A percentile compares a stretch with the other conserved stretches of the same genome.
These are phyloP conservation scores for Notoglanidium macrostoma DNA, from an alignment of 2,797 vertebrate genomes.

Conservation along the genomic window DNA sequence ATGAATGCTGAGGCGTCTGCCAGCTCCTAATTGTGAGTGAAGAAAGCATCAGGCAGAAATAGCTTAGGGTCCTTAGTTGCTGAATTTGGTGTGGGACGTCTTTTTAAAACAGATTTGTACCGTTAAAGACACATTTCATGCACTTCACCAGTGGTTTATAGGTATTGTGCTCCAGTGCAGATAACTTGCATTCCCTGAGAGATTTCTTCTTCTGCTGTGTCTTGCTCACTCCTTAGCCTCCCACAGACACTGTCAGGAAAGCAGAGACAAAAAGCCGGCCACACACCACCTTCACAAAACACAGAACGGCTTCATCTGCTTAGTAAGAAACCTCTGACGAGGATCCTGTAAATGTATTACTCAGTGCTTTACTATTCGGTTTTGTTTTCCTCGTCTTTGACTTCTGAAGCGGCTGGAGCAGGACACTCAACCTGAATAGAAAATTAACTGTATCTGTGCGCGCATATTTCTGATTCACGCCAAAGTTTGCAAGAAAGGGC, in stretches of 20 bases:
- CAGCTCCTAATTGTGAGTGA: conserved; percentile 35
- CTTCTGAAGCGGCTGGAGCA: not conserved
- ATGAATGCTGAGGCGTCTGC: conserved; percentile 16
- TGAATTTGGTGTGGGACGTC: conserved; percentile 1
- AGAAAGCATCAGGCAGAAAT: conserved; percentile 16
- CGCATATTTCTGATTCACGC: not conserved
- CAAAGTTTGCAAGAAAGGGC: conserved; percentile 13
- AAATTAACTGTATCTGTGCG: not conserved
- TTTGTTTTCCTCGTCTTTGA: no score
- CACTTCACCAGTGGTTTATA: conserved; percentile 26
- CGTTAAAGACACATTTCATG: conserved; percentile 32
- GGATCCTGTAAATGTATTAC: not conserved
- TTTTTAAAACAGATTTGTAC: conserved; percentile 16
- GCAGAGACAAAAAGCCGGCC: not conserved
- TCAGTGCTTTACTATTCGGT: not conserved
- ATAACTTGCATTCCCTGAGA: conserved; percentile 11
- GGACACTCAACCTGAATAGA: not conserved
- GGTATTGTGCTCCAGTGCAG: not conserved
- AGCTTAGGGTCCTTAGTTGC: not conserved
- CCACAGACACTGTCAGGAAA: not conserved
- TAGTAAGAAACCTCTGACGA: not conserved
- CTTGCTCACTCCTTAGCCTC: not conserved
- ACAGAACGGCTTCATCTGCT: not conserved
- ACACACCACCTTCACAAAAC: not conserved
- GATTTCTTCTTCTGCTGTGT: conserved; percentile 1